phyloP scores from a whole-genome alignment of 37 sponge, comb jelly and placozoan genomes.

The Halichondria panicea region DNA sequence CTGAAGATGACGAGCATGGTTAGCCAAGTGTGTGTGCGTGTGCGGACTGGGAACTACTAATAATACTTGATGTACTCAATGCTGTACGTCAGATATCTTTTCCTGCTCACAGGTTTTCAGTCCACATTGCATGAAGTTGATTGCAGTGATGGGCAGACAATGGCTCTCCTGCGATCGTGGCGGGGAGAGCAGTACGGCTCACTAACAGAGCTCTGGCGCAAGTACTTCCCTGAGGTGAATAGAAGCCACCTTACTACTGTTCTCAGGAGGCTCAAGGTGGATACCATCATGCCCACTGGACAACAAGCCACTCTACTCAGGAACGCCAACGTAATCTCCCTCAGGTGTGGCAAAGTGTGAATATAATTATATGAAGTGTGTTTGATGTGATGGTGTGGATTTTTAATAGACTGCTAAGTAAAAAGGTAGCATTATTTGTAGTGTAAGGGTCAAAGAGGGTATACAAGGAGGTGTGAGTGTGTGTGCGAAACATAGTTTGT shows the following conservation, averaged over 20 bases:
- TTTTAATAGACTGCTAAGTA: too few species aligned
- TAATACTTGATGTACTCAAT: not conserved
- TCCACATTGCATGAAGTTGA: conserved; percentile 65
- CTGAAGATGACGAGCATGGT: conserved; percentile 41
- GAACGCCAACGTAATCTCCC: conserved; percentile 61
- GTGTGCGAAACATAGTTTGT: not conserved
- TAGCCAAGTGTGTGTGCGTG: not conserved
- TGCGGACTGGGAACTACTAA: not conserved
- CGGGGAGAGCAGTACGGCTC: conserved; percentile 63
- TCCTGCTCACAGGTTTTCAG: conserved; percentile 42
- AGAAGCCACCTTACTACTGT: conserved; percentile 57
- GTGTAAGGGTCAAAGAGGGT: not conserved
- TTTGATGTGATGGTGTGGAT: too few species aligned
- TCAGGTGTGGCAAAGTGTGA: conserved; percentile 23
- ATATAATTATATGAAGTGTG: too few species aligned
- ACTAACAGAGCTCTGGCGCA: conserved; percentile 62
- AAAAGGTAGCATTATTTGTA: not conserved
- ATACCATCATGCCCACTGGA: conserved; percentile 59
- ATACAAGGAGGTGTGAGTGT: too few species aligned
- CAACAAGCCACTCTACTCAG: conserved; percentile 70
- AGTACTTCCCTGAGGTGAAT: conserved; percentile 74
- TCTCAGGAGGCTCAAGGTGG: conserved; percentile 44
- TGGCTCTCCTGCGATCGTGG: conserved; percentile 53
- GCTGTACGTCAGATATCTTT: not conserved
- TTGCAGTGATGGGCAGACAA: conserved; percentile 68